Evolutionary conservation across 2,797 vertebrate genomes (phyloP).

Genomic region (Lycodopsis pacificus): DNA sequence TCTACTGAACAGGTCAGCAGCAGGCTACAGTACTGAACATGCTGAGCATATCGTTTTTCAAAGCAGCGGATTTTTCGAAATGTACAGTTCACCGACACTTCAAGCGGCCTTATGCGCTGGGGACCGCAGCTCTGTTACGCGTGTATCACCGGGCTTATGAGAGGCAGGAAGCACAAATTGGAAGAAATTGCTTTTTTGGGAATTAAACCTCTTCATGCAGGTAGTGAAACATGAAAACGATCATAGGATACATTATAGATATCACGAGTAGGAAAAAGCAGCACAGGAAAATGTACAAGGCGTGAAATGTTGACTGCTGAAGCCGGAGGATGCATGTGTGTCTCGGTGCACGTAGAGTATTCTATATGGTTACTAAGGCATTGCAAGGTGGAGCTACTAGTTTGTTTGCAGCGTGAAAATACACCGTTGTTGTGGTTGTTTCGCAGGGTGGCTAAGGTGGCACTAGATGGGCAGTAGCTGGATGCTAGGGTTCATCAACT

Average conservation of each 20-base stretch:
- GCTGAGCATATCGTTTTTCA: background rate
- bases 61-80: background rate
- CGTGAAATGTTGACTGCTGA: background rate
- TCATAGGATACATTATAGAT: background rate
- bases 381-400: background rate
- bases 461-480: background rate
- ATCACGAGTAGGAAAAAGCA: background rate
- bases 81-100: slow-evolving; percentile 20
- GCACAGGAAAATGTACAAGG: background rate
- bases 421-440: background rate
- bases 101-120: background rate
- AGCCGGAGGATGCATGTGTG: background rate
- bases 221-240: slow-evolving; percentile 6
- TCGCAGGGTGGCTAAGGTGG: background rate
- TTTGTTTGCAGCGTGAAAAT: background rate
- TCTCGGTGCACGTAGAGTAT: background rate
- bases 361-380: background rate
- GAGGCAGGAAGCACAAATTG: slow-evolving; percentile 5
- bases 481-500: background rate
- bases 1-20: slow-evolving; percentile 28
- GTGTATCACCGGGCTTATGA: slow-evolving; percentile 14
- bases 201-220: slow-evolving; percentile 15
- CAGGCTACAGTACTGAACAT: background rate
- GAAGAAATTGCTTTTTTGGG: slow-evolving; percentile 6
- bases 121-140: background rate